Evolutionary conservation across 2,113 vertebrate genomes (phyloP).

Genomic region (Sphyrna mokarran): DNA sequence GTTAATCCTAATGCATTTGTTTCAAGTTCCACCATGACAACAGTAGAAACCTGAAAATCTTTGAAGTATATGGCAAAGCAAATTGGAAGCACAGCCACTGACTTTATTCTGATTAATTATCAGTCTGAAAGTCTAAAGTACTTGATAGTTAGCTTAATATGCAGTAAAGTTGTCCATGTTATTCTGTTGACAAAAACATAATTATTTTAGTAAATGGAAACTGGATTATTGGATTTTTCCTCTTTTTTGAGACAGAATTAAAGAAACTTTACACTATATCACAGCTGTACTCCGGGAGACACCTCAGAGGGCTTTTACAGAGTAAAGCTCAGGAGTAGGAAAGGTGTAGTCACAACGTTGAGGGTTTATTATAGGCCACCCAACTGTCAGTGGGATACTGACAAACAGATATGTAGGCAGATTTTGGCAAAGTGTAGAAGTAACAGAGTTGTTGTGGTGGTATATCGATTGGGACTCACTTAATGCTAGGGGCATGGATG

Average conservation of each 20-base stretch:
- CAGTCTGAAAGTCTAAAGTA: background rate
- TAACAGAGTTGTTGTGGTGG: too few relatives aligned
- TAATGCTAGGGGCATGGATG: too few relatives aligned
- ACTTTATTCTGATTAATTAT: background rate
- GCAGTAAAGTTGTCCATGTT: background rate
- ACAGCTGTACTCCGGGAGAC: too few relatives aligned
- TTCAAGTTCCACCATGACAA: background rate
- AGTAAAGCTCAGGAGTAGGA: too few relatives aligned
- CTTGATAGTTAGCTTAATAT: background rate
- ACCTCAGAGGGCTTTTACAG: too few relatives aligned
- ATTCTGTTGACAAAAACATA: background rate
- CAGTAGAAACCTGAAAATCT: background rate
- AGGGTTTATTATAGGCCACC: too few relatives aligned
- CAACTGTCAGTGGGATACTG: too few relatives aligned
- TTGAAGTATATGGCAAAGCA: background rate
- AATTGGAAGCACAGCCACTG: background rate
- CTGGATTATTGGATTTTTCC: background rate
- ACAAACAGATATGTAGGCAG: too few relatives aligned
- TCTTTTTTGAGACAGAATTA: background rate
- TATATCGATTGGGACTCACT: too few relatives aligned
- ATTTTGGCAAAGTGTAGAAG: too few relatives aligned
- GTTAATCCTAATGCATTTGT: background rate
- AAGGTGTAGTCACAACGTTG: too few relatives aligned
- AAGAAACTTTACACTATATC: background rate
- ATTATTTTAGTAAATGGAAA: background rate